These are phyloP conservation scores for Amphimallon solstitiale DNA, from an alignment of 2,888 invertebrate genomes.

Conservation along the genomic window DNA sequence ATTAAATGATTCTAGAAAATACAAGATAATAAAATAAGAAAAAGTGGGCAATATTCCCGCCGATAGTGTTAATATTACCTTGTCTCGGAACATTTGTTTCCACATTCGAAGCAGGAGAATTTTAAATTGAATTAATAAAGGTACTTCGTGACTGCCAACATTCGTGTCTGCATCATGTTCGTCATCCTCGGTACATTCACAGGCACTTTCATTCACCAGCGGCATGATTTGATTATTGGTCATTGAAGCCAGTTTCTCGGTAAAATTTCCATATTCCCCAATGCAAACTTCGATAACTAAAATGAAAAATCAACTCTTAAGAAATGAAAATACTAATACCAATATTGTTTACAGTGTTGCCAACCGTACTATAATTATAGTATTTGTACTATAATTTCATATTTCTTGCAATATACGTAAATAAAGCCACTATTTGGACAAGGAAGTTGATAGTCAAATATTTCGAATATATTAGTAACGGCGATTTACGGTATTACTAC, in stretches of 20 bases:
- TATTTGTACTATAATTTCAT: too few species aligned
- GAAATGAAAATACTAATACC: slow-evolving; percentile 32
- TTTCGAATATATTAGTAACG: too few species aligned
- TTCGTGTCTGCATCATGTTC: background rate
- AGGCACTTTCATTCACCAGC: background rate
- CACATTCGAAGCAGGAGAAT: slow-evolving; percentile 76
- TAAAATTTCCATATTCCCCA: slow-evolving; percentile 80
- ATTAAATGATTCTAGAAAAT: slow-evolving; percentile 73
- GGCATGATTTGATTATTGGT: slow-evolving; percentile 66
- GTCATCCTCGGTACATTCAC: background rate
- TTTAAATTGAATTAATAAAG: slow-evolving; percentile 71
- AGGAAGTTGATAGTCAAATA: too few species aligned
- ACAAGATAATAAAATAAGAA: background rate
- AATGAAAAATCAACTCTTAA: too few species aligned
- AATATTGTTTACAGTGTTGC: background rate
- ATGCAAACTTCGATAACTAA: slow-evolving; percentile 83
- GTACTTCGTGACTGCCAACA: background rate
- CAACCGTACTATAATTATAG: too few species aligned
- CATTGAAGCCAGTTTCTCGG: slow-evolving; percentile 74
- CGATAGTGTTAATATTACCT: slow-evolving; percentile 69
- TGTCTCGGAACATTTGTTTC: slow-evolving; percentile 79
- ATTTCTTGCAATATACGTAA: too few species aligned
- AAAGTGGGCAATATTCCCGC: background rate
- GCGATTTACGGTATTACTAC: too few species aligned
- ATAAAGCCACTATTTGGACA: too few species aligned